Base-by-base conservation (phyloP, 53 echinoderm and acorn worm species). In the Hippasteria phrygiana region DNA sequence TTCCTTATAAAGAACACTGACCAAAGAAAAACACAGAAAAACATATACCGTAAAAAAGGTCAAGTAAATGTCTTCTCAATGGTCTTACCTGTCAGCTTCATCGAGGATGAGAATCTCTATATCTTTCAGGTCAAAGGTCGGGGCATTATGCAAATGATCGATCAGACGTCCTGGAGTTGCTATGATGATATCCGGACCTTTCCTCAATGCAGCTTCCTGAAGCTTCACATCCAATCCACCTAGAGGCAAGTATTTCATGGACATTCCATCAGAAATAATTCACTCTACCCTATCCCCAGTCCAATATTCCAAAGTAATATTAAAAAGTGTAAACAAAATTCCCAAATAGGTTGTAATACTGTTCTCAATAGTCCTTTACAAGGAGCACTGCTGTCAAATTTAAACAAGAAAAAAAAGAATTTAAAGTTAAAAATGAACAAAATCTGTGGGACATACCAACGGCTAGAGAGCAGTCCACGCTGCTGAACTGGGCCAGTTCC, bases 141-240 rank as follows among this genome's bases (percentile, higher is more conserved):
- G 98, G 17, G 98, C 95, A 77, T 98, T 98, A 85, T 98, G 98
- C 26, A 98, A 86, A 90, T 98, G 98, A 75, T 98, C 98, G 43
- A 98, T 98, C 36, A 98, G 94, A 78, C 98, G 91, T 69, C 98
- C 98, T 5, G 98, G 98, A 14, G 98, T 98, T 64, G 98, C 98
- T 72, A 98, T 94, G 87, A 98, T 92, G 65, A 98, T 94, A 42
- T 98, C 98, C 13, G 98, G 98, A 69, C 95, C 90, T 77, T 94
- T 92, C 48, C 98, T 91, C 56, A 98, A 35, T 5, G 98, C 95
- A 33, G 98, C 94, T 43, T 98, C 98, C 87, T 98, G 98, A 22
- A 98, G 78, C 70, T 98, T 98, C n/a, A 95, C 88, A 62, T 95
- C 98, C 55, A 98, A 87, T 14, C 98, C 98, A 89, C 98, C 98